A percentile compares a stretch with the other conserved stretches of the same genome.
phyloP scores from a whole-genome alignment of 2,113 vertebrate species.

The Vimba vimba region DNA sequence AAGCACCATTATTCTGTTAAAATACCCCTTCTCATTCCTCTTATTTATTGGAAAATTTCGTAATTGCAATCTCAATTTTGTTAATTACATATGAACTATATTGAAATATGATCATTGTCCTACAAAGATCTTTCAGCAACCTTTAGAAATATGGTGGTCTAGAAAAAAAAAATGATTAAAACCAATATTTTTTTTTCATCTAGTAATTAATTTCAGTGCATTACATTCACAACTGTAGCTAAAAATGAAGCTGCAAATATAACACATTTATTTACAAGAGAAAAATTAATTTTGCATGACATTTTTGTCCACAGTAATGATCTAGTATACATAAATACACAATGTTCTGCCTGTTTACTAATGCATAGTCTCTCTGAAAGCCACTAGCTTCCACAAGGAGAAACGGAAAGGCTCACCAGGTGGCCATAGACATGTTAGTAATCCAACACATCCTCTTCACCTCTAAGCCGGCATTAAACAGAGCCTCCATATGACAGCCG shows the following conservation, averaged over 20 bases:
- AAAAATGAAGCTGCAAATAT: neutral
- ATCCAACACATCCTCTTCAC: slow-evolving; percentile 33
- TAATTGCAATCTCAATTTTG: neutral
- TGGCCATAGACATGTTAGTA: slow-evolving; percentile 25
- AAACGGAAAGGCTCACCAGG: neutral
- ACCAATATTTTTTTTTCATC: neutral
- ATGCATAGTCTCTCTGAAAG: slow-evolving; percentile 10
- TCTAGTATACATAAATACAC: neutral
- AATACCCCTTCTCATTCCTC: neutral
- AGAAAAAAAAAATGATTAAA: too few species aligned
- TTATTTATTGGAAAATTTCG: neutral
- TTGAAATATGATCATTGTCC: neutral
- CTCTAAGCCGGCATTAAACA: slow-evolving; percentile 23
- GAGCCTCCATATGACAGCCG: slow-evolving; percentile 12
- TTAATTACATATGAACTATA: neutral
- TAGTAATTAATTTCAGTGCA: neutral
- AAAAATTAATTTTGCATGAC: neutral
- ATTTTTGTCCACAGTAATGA: neutral
- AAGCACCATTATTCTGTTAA: neutral
- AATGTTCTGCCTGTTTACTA: neutral
- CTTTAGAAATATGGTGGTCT: neutral
- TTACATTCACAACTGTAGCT: neutral
- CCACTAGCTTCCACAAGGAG: slow-evolving; percentile 1
- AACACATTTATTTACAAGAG: neutral
- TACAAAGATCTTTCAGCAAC: neutral